These are phyloP conservation scores for Drosophila azteca DNA, from an alignment of 1,140 invertebrate species.

Conservation along the genomic window DNA sequence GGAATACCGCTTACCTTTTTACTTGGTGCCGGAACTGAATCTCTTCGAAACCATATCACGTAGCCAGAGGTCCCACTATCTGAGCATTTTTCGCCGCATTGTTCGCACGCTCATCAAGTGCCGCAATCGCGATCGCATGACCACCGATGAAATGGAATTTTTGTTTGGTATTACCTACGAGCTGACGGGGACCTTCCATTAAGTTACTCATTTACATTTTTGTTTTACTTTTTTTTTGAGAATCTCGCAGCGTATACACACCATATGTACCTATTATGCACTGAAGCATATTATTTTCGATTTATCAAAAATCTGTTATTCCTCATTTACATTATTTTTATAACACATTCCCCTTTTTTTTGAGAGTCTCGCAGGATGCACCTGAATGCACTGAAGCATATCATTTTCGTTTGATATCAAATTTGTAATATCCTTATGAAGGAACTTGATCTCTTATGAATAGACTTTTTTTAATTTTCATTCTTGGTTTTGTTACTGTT, in stretches of 20 bases:
- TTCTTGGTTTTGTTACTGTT: slow-evolving; percentile 49
- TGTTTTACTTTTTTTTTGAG: too few relatives aligned
- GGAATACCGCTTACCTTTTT: slow-evolving; percentile 30
- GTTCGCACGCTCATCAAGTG: slow-evolving; percentile 9
- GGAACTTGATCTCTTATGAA: not conserved
- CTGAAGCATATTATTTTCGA: not conserved
- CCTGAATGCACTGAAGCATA: too few relatives aligned
- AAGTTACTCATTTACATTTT: too few relatives aligned
- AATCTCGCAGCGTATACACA: too few relatives aligned
- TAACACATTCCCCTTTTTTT: too few relatives aligned
- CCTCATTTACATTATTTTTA: too few relatives aligned
- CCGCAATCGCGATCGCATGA: slow-evolving; percentile 5
- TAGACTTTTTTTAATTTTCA: not conserved
- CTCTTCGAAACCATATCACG: slow-evolving; percentile 13
- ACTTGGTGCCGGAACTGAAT: slow-evolving; percentile 40
- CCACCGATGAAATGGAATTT: slow-evolving; percentile 9
- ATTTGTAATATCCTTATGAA: not conserved
- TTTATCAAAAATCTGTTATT: too few relatives aligned
- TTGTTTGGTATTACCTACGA: slow-evolving; percentile 16
- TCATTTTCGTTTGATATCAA: too few relatives aligned
- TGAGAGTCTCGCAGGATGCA: too few relatives aligned
- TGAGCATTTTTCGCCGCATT: not conserved
- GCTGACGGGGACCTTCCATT: too few relatives aligned
- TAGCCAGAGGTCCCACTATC: not conserved
- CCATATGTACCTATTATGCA: too few relatives aligned